Evolutionary conservation across 2,797 vertebrate genomes (phyloP), one percentile per base, ranked within the genome.

Genomic region (Neopelma chrysocephalum): DNA sequence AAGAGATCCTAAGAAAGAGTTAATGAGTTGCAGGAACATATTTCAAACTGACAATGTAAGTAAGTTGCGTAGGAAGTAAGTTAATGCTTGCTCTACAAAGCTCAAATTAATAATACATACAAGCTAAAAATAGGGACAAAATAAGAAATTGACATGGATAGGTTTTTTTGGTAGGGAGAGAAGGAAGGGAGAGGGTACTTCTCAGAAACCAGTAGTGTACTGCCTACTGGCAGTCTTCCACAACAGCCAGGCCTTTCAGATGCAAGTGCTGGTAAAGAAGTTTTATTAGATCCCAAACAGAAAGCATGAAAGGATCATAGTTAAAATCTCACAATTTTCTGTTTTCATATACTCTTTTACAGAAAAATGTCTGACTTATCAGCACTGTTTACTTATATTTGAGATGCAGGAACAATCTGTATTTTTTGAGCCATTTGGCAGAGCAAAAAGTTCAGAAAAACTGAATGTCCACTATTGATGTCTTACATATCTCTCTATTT

Each of bases 1-100:
- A 42, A 50, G 69, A 94, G 54, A 84, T 65, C 18, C 36, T 45
- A 83, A 61, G 66, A 18, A 87, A 78, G 77, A 17, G 27, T 48
- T 93, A 92, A 79, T 80, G 78, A 87, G 29, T 48, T 87, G 81
- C 78, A 77, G 66, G 54, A 78, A 92, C 81, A 77, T 62, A 73
- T 70, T 87, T 90, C 93, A 95, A 92, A 94, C 31, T 92, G 89
- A 94, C 84, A 91, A 40, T 62, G 12, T 69, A 87, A 89, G 84
- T 90, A 90, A 88, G 50, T 40, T 92, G 81, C 0, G 64, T 92
- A 93, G 94, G 96, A 92, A 92, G 90, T 32, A 91, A 85, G 58
- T 66, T 62, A 92, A 87, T 68, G 43, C 78, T 87, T 89, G 81
- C 36, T 96, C 51, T 84, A 79, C 38, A 78, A 75, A 81, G 61